These are phyloP conservation scores for Callipepla californica DNA, from an alignment of 2,113 vertebrate species.

Conservation along the genomic window DNA sequence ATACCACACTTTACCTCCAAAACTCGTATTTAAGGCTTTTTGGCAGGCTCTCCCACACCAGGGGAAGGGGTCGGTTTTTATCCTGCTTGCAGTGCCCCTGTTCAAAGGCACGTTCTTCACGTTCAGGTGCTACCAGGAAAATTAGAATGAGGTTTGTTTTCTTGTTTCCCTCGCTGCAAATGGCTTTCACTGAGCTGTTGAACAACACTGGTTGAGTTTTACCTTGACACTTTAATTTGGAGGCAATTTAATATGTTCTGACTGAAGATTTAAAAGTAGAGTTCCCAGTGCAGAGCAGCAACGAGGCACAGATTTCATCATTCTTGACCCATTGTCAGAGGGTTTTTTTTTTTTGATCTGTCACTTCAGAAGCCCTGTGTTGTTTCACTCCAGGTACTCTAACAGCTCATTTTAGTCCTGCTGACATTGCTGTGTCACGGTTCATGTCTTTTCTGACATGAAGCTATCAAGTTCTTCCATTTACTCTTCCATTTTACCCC, in stretches of 20 bases:
- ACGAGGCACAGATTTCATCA: constrained; percentile 10
- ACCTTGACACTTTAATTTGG: constrained; percentile 44
- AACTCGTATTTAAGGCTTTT: background rate
- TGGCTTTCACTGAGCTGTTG: constrained; percentile 2
- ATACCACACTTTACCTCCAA: background rate
- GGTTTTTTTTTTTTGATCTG: background rate
- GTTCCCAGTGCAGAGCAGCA: background rate
- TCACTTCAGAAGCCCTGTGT: background rate
- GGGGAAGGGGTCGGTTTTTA: background rate
- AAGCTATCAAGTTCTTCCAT: constrained; percentile 49
- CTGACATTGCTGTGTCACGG: constrained; percentile 46
- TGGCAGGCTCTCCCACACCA: accelerated
- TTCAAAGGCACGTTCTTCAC: background rate
- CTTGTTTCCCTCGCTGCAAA: background rate
- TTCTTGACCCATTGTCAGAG: background rate
- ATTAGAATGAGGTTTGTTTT: background rate
- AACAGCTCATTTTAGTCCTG: constrained; percentile 51
- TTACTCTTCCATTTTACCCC: constrained; percentile 42
- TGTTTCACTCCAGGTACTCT: constrained; percentile 47
- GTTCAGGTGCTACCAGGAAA: background rate
- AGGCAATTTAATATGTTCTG: constrained; percentile 20
- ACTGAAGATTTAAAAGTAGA: background rate
- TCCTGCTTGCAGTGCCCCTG: background rate
- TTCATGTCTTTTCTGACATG: constrained; percentile 65
- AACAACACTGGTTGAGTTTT: background rate